Percentiles rank a stretch among this genome's conserved stretches.
Evolutionary conservation across 2,888 invertebrate genomes (phyloP).

Genomic region (Holacanthella duospinosa): DNA sequence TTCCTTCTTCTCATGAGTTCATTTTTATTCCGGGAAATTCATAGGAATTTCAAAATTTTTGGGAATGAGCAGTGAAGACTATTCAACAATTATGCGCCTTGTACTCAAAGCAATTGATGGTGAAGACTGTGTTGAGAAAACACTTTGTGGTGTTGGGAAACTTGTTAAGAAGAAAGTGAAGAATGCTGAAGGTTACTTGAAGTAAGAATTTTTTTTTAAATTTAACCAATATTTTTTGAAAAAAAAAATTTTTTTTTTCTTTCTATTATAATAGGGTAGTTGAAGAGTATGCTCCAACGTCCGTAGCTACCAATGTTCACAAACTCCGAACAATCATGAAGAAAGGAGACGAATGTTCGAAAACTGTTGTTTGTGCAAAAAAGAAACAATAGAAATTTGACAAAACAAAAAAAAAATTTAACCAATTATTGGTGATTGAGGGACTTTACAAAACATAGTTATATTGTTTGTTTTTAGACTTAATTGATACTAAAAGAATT

Average conservation of each 20-base stretch:
- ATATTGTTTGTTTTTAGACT: neutral
- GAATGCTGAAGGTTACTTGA: slow-evolving; percentile 38
- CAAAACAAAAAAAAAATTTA: neutral
- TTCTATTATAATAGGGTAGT: slow-evolving; percentile 25
- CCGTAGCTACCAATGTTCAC: slow-evolving; percentile 36
- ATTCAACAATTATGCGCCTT: slow-evolving; percentile 35
- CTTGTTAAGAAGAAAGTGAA: slow-evolving; percentile 38
- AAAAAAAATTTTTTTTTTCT: neutral
- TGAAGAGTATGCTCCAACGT: slow-evolving; percentile 37
- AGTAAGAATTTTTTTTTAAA: slow-evolving; percentile 21
- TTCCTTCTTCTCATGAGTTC: neutral
- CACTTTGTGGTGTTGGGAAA: slow-evolving; percentile 38
- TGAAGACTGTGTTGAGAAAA: slow-evolving; percentile 37
- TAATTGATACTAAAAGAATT: neutral
- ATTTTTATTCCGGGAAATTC: neutral
- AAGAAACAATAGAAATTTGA: slow-evolving; percentile 21
- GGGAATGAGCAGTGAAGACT: slow-evolving; percentile 37
- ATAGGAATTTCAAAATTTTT: slow-evolving; percentile 33
- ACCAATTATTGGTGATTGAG: neutral
- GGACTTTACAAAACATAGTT: no score
- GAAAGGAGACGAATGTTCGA: slow-evolving; percentile 36
- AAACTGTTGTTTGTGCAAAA: slow-evolving; percentile 34
- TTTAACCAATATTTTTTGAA: neutral
- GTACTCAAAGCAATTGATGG: slow-evolving; percentile 38
- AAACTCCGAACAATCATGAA: slow-evolving; percentile 37